These are phyloP conservation scores for Crotophaga sulcirostris DNA, from an alignment of 2,113 vertebrate species.

Conservation along the genomic window DNA sequence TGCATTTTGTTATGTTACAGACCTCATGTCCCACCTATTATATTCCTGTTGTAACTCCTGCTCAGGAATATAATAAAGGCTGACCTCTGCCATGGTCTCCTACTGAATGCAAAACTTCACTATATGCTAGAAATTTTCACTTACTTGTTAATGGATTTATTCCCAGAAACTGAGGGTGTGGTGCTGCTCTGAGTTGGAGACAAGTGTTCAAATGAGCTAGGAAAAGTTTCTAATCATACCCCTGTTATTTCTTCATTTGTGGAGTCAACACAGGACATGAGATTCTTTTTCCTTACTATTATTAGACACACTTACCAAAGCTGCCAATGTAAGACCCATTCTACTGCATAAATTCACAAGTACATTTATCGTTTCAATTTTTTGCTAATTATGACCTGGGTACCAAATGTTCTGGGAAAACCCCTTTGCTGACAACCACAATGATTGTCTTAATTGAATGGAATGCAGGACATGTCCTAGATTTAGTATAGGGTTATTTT, in stretches of 20 bases:
- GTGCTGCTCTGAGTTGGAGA: neutral
- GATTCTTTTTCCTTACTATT: slow-evolving; percentile 21
- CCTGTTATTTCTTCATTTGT: neutral
- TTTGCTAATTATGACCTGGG: neutral
- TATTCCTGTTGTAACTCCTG: neutral
- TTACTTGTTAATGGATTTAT: slow-evolving; percentile 48
- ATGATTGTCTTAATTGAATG: neutral
- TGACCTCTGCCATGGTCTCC: neutral
- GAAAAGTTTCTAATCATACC: slow-evolving; percentile 2
- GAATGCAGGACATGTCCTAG: neutral
- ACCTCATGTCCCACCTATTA: neutral
- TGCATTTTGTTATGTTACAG: neutral
- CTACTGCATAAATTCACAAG: neutral
- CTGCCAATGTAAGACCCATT: neutral
- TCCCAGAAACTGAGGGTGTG: slow-evolving; percentile 59
- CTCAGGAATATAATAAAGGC: neutral
- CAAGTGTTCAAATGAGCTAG: neutral
- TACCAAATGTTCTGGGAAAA: neutral
- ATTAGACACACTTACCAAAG: neutral
- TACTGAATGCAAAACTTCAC: neutral
- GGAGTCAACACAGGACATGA: neutral
- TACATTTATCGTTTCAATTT: neutral
- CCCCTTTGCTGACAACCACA: neutral
- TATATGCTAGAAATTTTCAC: neutral
- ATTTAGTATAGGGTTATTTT: neutral